These are phyloP conservation scores for Paralichthys olivaceus DNA, from an alignment of 2,113 vertebrate genomes.

Conservation along the genomic window DNA sequence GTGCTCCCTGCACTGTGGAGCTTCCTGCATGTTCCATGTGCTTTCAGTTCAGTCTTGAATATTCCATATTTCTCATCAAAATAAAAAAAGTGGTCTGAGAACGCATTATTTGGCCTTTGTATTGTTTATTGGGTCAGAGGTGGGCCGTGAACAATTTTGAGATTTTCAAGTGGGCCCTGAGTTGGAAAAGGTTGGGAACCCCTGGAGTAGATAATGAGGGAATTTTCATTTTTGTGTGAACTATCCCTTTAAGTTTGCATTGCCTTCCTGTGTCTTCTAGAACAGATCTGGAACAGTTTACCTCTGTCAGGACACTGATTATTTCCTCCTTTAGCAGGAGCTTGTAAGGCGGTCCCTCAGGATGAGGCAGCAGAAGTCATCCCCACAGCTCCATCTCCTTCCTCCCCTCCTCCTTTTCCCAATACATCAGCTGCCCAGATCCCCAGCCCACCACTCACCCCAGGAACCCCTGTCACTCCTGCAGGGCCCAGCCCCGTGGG, in stretches of 20 bases:
- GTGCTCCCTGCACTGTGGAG: too few species aligned
- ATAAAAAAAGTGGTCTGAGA: too few species aligned
- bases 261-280: background rate
- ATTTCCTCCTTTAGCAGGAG: constrained; percentile 71
- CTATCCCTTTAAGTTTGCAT: background rate
- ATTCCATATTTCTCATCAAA: too few species aligned
- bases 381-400: constrained; percentile 26
- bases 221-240: too few species aligned
- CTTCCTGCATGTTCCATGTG: too few species aligned
- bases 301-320: background rate
- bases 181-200: too few species aligned
- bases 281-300: background rate
- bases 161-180: too few species aligned
- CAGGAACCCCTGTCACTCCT: constrained; percentile 76
- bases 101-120: too few species aligned
- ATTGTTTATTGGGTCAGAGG: too few species aligned
- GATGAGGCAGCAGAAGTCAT: constrained; percentile 33
- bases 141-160: too few species aligned
- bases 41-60: too few species aligned
- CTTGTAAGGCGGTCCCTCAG: constrained; percentile 43
- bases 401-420: constrained; percentile 2
- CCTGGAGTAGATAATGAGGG: too few species aligned
- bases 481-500: constrained; percentile 74
- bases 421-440: constrained; percentile 24
- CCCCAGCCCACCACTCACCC: constrained; percentile 68